Evolutionary conservation across 2,797 vertebrate species (phyloP).

Genomic region (Danio aesculapii): DNA sequence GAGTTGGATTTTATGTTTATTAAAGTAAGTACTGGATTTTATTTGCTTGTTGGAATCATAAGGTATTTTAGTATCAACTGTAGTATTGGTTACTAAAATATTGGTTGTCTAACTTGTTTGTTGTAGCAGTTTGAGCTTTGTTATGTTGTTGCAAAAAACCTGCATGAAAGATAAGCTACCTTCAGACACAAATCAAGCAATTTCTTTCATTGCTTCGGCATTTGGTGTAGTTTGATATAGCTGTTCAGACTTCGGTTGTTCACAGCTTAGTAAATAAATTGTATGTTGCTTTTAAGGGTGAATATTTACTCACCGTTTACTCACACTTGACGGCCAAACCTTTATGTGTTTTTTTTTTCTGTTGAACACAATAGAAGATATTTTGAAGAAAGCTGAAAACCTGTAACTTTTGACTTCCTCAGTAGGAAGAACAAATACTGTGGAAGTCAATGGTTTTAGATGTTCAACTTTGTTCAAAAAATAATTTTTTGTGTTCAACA

Average conservation of each 20-base stretch:
- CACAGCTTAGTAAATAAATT: not conserved
- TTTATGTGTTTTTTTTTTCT: no score
- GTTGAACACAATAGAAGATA: no score
- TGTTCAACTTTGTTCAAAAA: no score
- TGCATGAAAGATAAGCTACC: no score
- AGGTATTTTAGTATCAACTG: not conserved
- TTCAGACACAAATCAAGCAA: not conserved
- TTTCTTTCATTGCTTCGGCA: not conserved
- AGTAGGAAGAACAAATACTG: no score
- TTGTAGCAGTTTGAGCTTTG: not conserved
- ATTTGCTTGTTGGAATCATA: not conserved
- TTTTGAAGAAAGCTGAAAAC: no score
- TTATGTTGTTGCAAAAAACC: not conserved
- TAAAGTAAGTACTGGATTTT: conserved; percentile 81
- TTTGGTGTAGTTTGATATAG: not conserved
- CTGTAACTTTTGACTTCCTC: no score
- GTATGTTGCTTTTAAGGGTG: not conserved
- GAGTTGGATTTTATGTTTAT: conserved; percentile 85
- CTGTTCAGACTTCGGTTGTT: not conserved
- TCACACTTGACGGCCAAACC: no score
- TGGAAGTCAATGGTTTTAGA: no score
- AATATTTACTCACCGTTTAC: no score
- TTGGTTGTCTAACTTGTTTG: not conserved
- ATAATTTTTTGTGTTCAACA: no score
- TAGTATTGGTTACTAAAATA: not conserved